Evolutionary conservation across 2,113 vertebrate genomes (phyloP).

Genomic region (Lota lota): DNA sequence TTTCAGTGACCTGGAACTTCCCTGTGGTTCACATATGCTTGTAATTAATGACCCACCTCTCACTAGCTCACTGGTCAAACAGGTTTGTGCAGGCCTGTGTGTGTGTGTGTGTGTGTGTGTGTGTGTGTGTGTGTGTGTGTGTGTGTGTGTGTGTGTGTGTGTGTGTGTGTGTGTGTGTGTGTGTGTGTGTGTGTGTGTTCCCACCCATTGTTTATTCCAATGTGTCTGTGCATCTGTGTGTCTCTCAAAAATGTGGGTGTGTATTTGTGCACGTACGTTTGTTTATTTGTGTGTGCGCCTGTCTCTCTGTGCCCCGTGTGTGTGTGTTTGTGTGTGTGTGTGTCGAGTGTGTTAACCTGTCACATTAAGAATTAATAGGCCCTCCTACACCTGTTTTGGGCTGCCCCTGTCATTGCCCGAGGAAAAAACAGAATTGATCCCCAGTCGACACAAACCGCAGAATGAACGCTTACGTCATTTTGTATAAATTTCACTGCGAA

Average conservation of each 20-base stretch:
- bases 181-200: background rate
- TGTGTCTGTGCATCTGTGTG: background rate
- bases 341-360: conserved; percentile 18
- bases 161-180: conserved; percentile 3
- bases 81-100: background rate
- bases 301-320: background rate
- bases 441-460: conserved; percentile 10
- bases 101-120: too few species aligned
- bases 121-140: too few species aligned
- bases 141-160: background rate
- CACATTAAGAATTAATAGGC: conserved; percentile 32
- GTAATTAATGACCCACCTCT: conserved; percentile 44
- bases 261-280: background rate
- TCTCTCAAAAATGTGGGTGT: background rate
- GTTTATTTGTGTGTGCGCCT: too few species aligned
- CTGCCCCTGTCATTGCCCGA: conserved; percentile 19
- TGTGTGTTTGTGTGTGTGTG: background rate
- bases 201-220: background rate
- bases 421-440: conserved; percentile 25
- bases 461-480: too few species aligned
- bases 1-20: conserved; percentile 51
- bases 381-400: conserved; percentile 49
- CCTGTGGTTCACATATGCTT: conserved; percentile 54
- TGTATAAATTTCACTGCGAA: too few species aligned
- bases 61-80: conserved; percentile 20